Evolutionary conservation across 2,888 invertebrate genomes (phyloP), one percentile per base, ranked within the genome.

Genomic region (Blastobasis lacticolella): DNA sequence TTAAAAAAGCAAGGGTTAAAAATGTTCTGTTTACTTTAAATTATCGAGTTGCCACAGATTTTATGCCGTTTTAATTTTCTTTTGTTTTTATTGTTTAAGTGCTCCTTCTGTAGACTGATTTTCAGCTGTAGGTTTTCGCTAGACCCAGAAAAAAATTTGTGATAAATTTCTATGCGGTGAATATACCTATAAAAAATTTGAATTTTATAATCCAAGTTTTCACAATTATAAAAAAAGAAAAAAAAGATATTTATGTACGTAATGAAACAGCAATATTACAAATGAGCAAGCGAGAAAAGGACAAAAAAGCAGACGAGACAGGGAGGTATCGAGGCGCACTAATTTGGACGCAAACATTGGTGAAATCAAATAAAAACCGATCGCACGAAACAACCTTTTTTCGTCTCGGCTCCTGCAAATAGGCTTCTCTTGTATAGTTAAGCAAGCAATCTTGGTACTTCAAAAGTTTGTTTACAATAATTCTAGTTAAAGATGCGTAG

Each of bases 311-410:
- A 63, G 60, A 64, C 61, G 61, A 53, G 52, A 57, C 58, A 61
- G 51, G 50, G 46, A 64, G 54, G 50, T 37, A 63, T 62, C 70
- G 73, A 67, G 64, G 73, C 73, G 71, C 61, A 72, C 78, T 84
- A 86, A 87, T 87, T 84, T 78, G 65, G 71, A 76, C 75, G 85
- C 79, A 87, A 88, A 87, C 86, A 85, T 78, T 74, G 75, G 71
- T 74, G 68, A 78, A 88, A 88, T 88, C 87, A 86, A 88, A 88
- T 88, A 87, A 88, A 87, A 81, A 75, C 78, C 83, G 85, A 87
- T 87, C 87, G 81, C 75, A 71, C 76, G 86, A 78, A 84, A 81
- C 81, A 81, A 82, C 82, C 87, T 85, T 88, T 88, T 87, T 87
- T 86, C 83, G 79, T 81, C 80, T 81, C 82, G 75, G 67, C 73